A percentile compares a stretch with the other conserved stretches of the same genome.
These are phyloP conservation scores for Eupithecia pulchellata DNA, from an alignment of 2,888 invertebrate genomes.

Conservation along the genomic window DNA sequence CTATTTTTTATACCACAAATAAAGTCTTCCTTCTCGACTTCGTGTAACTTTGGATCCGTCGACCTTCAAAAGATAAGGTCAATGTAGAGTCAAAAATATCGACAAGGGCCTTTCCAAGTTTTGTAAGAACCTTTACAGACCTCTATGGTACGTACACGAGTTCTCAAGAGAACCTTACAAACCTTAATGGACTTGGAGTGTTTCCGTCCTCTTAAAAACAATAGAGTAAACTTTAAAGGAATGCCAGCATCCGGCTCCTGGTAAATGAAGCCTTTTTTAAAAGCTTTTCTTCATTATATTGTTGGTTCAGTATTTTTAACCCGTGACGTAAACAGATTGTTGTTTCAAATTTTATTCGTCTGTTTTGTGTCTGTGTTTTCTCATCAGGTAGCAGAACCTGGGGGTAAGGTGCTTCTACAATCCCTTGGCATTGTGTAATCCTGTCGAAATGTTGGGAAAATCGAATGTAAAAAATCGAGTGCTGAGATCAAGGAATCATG, in stretches of 20 bases:
- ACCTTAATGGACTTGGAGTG: neutral
- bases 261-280: neutral
- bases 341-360: neutral
- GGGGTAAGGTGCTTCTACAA: too few species aligned
- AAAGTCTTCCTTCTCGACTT: neutral
- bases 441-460: too few species aligned
- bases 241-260: neutral
- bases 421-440: too few species aligned
- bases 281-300: conserved; percentile 3
- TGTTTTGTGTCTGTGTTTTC: too few species aligned
- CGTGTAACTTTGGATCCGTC: neutral
- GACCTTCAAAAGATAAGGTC: neutral
- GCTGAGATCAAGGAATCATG: too few species aligned
- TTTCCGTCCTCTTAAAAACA: conserved; percentile 6
- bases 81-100: neutral
- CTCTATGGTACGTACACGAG: neutral
- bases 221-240: neutral
- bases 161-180: neutral
- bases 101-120: neutral
- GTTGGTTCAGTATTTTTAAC: neutral
- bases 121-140: neutral
- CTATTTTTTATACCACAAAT: neutral
- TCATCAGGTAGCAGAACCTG: too few species aligned
- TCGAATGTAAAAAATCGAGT: too few species aligned
- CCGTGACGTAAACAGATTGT: neutral